phyloP scores from a whole-genome alignment of 2,797 vertebrate species.

The Pelobates cultripes region DNA sequence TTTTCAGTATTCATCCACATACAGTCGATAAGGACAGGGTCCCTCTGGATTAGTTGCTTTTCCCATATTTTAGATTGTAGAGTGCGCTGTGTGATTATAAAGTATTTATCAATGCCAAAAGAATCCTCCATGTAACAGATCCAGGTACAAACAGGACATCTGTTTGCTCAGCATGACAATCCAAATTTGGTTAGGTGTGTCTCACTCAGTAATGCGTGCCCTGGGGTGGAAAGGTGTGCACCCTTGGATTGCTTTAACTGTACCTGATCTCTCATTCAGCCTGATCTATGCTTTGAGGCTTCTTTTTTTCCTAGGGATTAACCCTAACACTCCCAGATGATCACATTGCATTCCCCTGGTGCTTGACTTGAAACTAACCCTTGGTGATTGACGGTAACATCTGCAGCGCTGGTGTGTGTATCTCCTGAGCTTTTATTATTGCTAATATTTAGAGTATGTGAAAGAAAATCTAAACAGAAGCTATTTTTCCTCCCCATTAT shows the following conservation, averaged over 20 bases:
- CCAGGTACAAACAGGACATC: constrained; percentile 22
- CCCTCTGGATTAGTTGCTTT: too few relatives aligned
- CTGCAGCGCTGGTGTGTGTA: neutral
- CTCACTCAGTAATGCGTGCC: constrained; percentile 41
- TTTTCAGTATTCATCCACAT: too few relatives aligned
- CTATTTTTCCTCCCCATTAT: too few relatives aligned
- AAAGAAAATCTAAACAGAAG: neutral
- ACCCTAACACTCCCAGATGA: neutral
- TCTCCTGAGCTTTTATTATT: neutral
- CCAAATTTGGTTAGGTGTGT: constrained; percentile 37
- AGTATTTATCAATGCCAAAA: neutral
- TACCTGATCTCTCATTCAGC: neutral
- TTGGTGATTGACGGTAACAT: neutral
- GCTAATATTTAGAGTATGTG: neutral
- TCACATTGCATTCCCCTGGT: neutral
- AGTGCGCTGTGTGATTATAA: too few relatives aligned
- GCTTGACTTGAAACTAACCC: neutral
- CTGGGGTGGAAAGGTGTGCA: constrained; percentile 31
- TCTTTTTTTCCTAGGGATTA: neutral
- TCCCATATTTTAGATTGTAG: too few relatives aligned
- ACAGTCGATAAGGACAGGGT: too few relatives aligned
- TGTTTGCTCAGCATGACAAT: constrained; percentile 40
- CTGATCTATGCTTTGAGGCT: neutral
- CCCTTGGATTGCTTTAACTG: neutral
- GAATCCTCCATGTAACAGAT: constrained; percentile 18